Base-by-base conservation (phyloP, 2,888 invertebrate species). In the Scaptomyza tumidula region DNA sequence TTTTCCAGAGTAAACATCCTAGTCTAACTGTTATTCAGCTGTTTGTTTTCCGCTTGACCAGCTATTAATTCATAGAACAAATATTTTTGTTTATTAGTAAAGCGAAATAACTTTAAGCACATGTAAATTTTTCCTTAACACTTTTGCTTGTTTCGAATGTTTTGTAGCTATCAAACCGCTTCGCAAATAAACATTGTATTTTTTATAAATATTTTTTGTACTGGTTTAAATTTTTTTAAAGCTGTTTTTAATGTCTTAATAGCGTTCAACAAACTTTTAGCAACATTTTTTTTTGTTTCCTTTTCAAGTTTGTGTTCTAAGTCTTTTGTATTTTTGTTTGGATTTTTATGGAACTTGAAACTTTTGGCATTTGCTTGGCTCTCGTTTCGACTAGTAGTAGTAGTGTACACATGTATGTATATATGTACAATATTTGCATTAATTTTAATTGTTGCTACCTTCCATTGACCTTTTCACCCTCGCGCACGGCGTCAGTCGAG, bases 381-480 rank as follows among this genome's bases (percentile, higher is more conserved):
- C 52, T 56, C 48, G 55, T 64, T 35, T 73, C 13, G 7, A 44
- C n/a, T 60, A 50, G 39, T 45, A 44, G 33, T 33, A 10, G 49
- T 4, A 24, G 3, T 24, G 2, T 19, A 19, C 14, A 4, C n/a
- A 48, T 35, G 9, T 33, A 9, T 56, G 2, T 35, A 1, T 10
- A 6, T 46, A 10, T 56, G 43, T 53, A 50, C n/a, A 57, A 19
- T 49, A 45, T 79, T 59, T 67, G 74, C 66, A 70, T 61, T 49
- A 48, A 19, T 62, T 72, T 86, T 81, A 79, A 86, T 79, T 64
- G 69, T 59, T 67, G 64, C 72, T 86, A 65, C 70, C 75, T 87
- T 74, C 77, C 86, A 88, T 73, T 87, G 86, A 89, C 79, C 87
- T 86, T 77, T 86, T 86, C 77, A 72, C 75, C 72, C 72, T 64